Percentiles rank a stretch among this genome's conserved stretches.
These are phyloP conservation scores for Trididemnum miniatum DNA, from an alignment of 23 tunicate species.

Conservation along the genomic window DNA sequence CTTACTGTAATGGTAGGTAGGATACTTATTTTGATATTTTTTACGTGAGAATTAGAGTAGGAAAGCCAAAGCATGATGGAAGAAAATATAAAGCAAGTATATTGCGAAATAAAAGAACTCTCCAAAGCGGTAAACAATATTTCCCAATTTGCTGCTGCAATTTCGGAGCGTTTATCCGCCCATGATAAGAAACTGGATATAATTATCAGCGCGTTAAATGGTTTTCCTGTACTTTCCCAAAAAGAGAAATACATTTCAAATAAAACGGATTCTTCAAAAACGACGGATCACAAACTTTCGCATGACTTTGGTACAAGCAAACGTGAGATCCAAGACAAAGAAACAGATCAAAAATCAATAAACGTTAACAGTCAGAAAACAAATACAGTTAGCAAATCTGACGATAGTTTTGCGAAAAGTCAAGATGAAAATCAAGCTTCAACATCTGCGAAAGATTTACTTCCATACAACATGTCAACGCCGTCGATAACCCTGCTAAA, in stretches of 20 bases:
- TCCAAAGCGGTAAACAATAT: constrained; percentile 6
- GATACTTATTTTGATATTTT: no score
- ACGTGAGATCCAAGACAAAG: background rate
- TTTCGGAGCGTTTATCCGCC: background rate
- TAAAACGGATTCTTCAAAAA: background rate
- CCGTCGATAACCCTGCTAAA: background rate
- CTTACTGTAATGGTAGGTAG: no score
- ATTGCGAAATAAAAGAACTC: background rate
- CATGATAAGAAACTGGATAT: constrained; percentile 23
- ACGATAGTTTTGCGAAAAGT: no score
- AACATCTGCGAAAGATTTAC: background rate
- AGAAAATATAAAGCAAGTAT: constrained; percentile 6
- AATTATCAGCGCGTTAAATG: constrained; percentile 6
- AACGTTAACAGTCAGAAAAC: background rate
- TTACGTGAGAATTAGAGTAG: no score
- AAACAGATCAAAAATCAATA: background rate
- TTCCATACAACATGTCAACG: constrained; percentile 17
- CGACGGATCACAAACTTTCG: background rate
- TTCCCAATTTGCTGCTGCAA: constrained; percentile 11
- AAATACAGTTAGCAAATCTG: no score
- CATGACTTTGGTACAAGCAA: background rate
- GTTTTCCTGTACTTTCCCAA: background rate
- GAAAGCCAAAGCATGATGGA: constrained; percentile 30
- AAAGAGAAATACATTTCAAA: background rate
- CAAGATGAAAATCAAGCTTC: background rate